These are phyloP conservation scores for Alentia gelatinosa DNA, from an alignment of 2,888 invertebrate species.

Conservation along the genomic window DNA sequence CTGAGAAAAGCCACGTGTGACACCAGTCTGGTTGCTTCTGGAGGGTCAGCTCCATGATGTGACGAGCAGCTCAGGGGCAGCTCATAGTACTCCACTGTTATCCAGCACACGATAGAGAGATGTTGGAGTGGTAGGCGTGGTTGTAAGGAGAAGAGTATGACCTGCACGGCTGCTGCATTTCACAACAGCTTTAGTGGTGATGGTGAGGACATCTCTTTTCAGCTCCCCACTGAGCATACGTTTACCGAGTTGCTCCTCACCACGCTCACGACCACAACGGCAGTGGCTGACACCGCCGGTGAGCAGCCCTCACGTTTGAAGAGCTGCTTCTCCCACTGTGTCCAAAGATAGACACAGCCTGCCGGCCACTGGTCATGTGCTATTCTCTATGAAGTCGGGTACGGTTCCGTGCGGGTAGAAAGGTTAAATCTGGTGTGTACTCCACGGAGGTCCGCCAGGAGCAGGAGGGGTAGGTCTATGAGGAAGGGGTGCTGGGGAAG, in stretches of 20 bases:
- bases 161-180: background rate
- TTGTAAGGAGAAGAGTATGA: background rate
- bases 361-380: background rate
- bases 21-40: slow-evolving; percentile 6
- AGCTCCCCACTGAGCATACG: background rate
- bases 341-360: background rate
- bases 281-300: background rate
- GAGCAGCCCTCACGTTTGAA: background rate
- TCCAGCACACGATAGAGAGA: too few species aligned
- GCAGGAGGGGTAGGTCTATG: background rate
- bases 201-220: background rate
- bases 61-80: background rate
- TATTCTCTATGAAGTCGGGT: background rate
- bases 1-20: slow-evolving; percentile 20
- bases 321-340: background rate
- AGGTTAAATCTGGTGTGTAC: background rate
- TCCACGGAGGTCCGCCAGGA: background rate
- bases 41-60: background rate
- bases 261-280: background rate
- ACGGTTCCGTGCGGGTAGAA: background rate
- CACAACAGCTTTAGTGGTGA: background rate
- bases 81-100: background rate
- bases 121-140: background rate
- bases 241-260: background rate
- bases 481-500: background rate